A percentile compares a stretch with the other conserved stretches of the same genome.
phyloP scores from a whole-genome alignment of 2,888 invertebrate species.

The Scaptomyza parva region DNA sequence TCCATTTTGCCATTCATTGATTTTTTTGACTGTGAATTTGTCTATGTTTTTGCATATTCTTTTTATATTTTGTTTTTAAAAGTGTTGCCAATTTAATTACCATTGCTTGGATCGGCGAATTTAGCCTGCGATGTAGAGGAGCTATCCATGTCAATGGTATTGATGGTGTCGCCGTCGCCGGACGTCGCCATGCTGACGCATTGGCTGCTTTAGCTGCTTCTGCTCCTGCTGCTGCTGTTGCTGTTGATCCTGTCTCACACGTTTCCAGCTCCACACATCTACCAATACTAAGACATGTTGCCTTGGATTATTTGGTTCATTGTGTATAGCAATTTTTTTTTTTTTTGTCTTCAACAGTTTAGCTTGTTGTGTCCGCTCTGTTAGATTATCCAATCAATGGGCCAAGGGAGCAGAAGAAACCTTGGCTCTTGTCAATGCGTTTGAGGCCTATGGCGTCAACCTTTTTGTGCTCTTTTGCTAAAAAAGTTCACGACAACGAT shows the following conservation, averaged over 20 bases:
- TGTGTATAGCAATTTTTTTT: conserved; percentile 12
- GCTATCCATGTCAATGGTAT: conserved; percentile 92
- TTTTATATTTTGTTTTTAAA: too few relatives aligned
- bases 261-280: conserved; percentile 25
- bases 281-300: conserved; percentile 69
- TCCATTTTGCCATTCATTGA: conserved; percentile 81
- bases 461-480: conserved; percentile 39
- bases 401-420: conserved; percentile 70
- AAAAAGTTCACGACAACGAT: conserved; percentile 47
- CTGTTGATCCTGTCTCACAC: conserved; percentile 23
- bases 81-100: conserved; percentile 66
- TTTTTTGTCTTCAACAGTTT: conserved; percentile 3
- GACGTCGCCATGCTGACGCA: conserved; percentile 89
- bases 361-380: background rate
- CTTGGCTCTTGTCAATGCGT: conserved; percentile 61
- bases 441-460: conserved; percentile 60
- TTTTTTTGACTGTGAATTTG: conserved; percentile 57
- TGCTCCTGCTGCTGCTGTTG: conserved; percentile 21
- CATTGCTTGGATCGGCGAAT: conserved; percentile 85
- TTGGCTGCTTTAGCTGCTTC: conserved; percentile 43
- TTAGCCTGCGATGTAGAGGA: conserved; percentile 87
- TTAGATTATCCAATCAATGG: conserved; percentile 68
- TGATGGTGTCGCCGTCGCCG: conserved; percentile 89
- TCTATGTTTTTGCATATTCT: conserved; percentile 9
- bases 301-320: conserved; percentile 8